Evolutionary conservation across 1,140 invertebrate species (phyloP).

Genomic region (Pectinophora gossypiella): DNA sequence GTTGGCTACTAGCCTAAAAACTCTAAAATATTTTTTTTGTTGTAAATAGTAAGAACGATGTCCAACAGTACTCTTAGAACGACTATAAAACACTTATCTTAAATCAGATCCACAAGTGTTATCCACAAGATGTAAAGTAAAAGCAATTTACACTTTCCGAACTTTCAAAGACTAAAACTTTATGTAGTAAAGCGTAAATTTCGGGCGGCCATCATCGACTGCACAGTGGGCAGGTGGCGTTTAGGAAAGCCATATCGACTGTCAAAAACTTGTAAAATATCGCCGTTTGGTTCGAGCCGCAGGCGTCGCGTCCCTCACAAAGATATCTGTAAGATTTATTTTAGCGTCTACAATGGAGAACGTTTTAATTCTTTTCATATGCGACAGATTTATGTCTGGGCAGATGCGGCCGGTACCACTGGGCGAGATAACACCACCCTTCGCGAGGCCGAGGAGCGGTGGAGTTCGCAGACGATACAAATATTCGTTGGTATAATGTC

Average conservation of each 20-base stretch:
- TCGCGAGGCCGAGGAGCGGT: too few relatives aligned
- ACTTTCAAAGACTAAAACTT: too few relatives aligned
- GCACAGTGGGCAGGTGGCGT: constrained; percentile 27
- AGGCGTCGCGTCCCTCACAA: constrained; percentile 35
- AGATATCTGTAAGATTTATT: constrained; percentile 71
- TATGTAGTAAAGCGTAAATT: background rate
- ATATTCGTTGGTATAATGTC: too few relatives aligned
- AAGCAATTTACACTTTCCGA: too few relatives aligned
- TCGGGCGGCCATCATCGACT: constrained; percentile 1
- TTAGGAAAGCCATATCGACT: constrained; percentile 59
- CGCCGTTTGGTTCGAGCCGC: constrained; percentile 29
- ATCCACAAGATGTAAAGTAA: too few relatives aligned
- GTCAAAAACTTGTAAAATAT: constrained; percentile 78
- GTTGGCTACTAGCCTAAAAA: too few relatives aligned
- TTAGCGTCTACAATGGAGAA: constrained; percentile 55
- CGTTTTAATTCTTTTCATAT: constrained; percentile 74
- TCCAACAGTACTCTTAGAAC: too few relatives aligned
- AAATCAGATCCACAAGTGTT: too few relatives aligned
- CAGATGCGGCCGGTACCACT: constrained; percentile 37
- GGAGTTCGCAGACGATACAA: too few relatives aligned
- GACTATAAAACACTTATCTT: too few relatives aligned
- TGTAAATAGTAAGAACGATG: too few relatives aligned
- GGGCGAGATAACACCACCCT: background rate
- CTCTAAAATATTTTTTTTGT: too few relatives aligned
- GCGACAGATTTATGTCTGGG: constrained; percentile 45